Percentiles rank a stretch among this genome's conserved stretches.
phyloP scores from a whole-genome alignment of 2,797 vertebrate species.

The Odontamblyopus rebecca region DNA sequence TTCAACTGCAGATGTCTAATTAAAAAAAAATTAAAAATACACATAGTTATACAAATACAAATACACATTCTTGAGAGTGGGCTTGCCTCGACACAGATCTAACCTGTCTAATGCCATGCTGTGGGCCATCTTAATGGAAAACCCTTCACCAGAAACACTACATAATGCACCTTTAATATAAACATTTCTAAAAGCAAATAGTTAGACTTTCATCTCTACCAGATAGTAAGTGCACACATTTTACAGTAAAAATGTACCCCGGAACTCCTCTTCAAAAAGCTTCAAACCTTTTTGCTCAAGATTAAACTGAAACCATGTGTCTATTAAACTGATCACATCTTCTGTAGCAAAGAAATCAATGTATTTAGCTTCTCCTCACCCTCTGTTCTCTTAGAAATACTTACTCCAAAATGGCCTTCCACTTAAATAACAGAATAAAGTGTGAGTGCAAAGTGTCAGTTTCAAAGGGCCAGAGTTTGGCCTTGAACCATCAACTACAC shows the following conservation, averaged over 20 bases:
- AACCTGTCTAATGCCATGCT: not conserved
- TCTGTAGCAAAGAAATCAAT: conserved; percentile 25
- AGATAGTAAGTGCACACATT: not conserved
- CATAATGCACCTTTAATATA: not conserved
- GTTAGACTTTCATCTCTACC: not conserved
- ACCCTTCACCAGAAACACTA: not conserved
- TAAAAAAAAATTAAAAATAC: too few relatives aligned
- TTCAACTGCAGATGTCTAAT: too few relatives aligned
- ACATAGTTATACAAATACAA: too few relatives aligned
- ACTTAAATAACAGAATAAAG: not conserved
- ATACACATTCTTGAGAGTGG: too few relatives aligned
- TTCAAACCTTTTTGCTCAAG: conserved; percentile 13
- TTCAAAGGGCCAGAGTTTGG: too few relatives aligned
- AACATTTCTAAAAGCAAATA: not conserved
- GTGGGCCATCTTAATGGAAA: not conserved
- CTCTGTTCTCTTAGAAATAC: not conserved
- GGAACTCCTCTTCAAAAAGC: conserved; percentile 9
- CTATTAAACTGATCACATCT: conserved; percentile 23
- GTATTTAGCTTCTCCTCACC: conserved; percentile 10
- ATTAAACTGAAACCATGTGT: conserved; percentile 16
- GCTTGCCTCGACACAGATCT: not conserved
- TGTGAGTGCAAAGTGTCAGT: too few relatives aligned
- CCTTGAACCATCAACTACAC: too few relatives aligned
- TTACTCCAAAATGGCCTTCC: conserved; percentile 1
- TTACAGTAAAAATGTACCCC: not conserved